These are phyloP conservation scores for Phortica magna DNA, from an alignment of 2,888 invertebrate genomes.

Conservation along the genomic window DNA sequence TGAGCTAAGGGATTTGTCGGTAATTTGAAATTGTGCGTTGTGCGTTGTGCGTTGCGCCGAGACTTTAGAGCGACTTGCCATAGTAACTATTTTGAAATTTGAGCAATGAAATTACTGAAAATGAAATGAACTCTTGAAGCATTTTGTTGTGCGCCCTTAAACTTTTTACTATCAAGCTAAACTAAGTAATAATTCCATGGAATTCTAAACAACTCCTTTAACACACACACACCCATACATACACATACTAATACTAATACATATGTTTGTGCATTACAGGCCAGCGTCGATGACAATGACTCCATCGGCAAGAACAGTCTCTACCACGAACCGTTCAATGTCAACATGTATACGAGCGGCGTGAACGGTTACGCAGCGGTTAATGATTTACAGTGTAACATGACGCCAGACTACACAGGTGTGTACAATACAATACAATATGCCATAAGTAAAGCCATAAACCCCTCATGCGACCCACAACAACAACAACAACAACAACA, in stretches of 20 bases:
- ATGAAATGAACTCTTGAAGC: slow-evolving; percentile 27
- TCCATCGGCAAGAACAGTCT: slow-evolving; percentile 78
- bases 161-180: neutral
- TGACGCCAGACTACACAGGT: slow-evolving; percentile 82
- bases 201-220: slow-evolving; percentile 1
- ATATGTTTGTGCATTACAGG: slow-evolving; percentile 53
- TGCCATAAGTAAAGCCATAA: slow-evolving; percentile 36
- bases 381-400: slow-evolving; percentile 79
- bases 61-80: too few relatives aligned
- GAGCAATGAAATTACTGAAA: slow-evolving; percentile 3
- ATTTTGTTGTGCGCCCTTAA: neutral
- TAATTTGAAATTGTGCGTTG: too few relatives aligned
- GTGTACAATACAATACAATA: slow-evolving; percentile 61
- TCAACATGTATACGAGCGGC: slow-evolving; percentile 78
- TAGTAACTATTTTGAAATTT: neutral
- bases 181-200: neutral
- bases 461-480: slow-evolving; percentile 1
- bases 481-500: slow-evolving; percentile 8
- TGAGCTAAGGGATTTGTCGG: too few relatives aligned
- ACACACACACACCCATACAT: too few relatives aligned
- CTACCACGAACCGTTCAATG: slow-evolving; percentile 79
- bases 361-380: slow-evolving; percentile 78
- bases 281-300: slow-evolving; percentile 77
- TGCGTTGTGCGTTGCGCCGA: too few relatives aligned
- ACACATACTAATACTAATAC: too few relatives aligned